phyloP scores from a whole-genome alignment of 2,113 vertebrate genomes.

The Nothocercus julius region DNA sequence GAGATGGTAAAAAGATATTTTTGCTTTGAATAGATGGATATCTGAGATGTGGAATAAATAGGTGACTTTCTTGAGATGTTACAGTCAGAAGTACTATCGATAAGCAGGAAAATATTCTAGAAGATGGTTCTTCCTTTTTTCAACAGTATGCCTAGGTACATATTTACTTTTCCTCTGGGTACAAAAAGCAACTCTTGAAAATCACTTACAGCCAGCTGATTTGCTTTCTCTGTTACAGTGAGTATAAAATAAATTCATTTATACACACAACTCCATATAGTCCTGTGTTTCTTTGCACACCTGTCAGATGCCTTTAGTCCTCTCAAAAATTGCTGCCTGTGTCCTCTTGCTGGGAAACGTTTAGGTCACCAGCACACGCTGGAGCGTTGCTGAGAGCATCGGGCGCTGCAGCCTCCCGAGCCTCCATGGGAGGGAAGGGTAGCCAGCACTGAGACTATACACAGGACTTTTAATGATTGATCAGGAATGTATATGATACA shows the following conservation, averaged over 20 bases:
- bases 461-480: not conserved
- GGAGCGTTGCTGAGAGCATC: not conserved
- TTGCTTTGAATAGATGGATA: not conserved
- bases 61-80: not conserved
- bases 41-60: not conserved
- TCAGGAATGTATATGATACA: not conserved
- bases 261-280: not conserved
- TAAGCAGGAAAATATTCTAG: not conserved
- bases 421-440: not conserved
- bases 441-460: not conserved
- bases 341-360: not conserved
- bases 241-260: not conserved
- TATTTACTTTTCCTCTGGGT: not conserved
- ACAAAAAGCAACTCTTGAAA: not conserved
- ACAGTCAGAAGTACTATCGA: not conserved
- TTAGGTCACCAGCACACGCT: not conserved
- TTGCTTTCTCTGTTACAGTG: not conserved
- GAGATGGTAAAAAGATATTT: not conserved
- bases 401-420: not conserved
- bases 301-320: not conserved
- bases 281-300: not conserved
- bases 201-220: not conserved
- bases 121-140: not conserved
- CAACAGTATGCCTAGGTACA: rapidly evolving
- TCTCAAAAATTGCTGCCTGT: not conserved